Evolutionary conservation across 2,888 invertebrate species (phyloP).

Genomic region (Limenitis camilla): DNA sequence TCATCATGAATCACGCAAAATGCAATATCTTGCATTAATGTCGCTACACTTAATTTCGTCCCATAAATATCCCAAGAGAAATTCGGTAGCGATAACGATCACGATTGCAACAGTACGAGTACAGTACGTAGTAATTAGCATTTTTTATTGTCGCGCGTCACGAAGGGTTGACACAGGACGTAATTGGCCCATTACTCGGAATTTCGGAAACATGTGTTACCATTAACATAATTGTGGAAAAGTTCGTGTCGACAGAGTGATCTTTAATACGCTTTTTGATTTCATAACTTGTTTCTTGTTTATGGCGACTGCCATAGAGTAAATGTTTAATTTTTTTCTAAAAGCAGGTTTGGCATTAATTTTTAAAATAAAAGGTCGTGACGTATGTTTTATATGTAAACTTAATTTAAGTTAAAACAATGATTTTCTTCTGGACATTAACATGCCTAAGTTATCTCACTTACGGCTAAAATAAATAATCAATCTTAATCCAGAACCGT

Average conservation of each 20-base stretch:
- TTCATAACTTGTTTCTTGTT: conserved; percentile 2
- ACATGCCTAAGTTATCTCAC: too few relatives aligned
- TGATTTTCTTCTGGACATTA: too few relatives aligned
- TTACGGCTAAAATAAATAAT: too few relatives aligned
- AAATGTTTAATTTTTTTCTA: not conserved
- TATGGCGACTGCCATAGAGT: not conserved
- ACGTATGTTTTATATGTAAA: too few relatives aligned
- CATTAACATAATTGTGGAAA: conserved; percentile 26
- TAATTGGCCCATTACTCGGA: conserved; percentile 22
- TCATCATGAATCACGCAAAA: too few relatives aligned
- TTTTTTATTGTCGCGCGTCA: conserved; percentile 28
- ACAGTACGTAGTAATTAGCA: conserved; percentile 22
- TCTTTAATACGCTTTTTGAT: conserved; percentile 13
- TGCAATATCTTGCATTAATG: too few relatives aligned
- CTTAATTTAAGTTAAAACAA: too few relatives aligned
- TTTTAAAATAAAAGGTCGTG: too few relatives aligned
- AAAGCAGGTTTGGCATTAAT: too few relatives aligned
- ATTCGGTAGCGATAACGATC: conserved; percentile 26
- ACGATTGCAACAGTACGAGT: conserved; percentile 27
- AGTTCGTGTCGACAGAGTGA: conserved; percentile 11
- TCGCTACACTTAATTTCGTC: conserved; percentile 12
- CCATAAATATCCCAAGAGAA: conserved; percentile 27
- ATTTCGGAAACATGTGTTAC: conserved; percentile 24
- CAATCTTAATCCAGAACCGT: too few relatives aligned
- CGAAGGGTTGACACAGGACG: conserved; percentile 24